A percentile compares a stretch with the other conserved stretches of the same genome.
phyloP scores from a whole-genome alignment of 2,113 vertebrate genomes.

The Bambusicola thoracicus region DNA sequence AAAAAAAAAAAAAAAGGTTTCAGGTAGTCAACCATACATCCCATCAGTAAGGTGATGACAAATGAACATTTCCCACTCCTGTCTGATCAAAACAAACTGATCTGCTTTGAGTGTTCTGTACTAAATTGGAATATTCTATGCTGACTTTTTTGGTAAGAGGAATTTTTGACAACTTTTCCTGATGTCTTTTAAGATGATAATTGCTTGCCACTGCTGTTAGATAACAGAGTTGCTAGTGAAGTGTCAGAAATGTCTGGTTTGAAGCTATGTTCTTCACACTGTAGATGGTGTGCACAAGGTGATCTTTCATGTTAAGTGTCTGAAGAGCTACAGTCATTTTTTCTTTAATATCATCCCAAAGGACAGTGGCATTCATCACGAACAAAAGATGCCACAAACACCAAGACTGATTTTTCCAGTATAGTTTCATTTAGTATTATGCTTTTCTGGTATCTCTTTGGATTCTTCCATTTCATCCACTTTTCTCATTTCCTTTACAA shows the following conservation, averaged over 20 bases:
- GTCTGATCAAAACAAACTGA: background rate
- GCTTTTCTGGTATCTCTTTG: rapidly evolving
- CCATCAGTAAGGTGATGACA: background rate
- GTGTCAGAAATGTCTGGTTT: background rate
- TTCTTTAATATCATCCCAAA: background rate
- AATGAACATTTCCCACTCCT: background rate
- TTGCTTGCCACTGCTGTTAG: background rate
- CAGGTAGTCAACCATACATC: background rate
- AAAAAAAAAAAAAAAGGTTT: background rate
- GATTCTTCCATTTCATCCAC: background rate
- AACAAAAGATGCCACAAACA: background rate
- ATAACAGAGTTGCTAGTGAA: background rate
- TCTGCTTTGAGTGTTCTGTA: background rate
- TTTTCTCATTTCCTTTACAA: background rate
- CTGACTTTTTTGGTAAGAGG: background rate
- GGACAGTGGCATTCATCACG: background rate
- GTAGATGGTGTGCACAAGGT: background rate
- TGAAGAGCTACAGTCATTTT: background rate
- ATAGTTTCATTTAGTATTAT: background rate
- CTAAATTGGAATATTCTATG: background rate
- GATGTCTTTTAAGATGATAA: background rate
- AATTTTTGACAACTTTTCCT: background rate
- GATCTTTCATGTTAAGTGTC: background rate
- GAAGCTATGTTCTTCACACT: background rate
- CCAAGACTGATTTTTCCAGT: background rate